These are phyloP conservation scores for Hypena proboscidalis DNA, from an alignment of 2,888 invertebrate genomes.

Conservation along the genomic window DNA sequence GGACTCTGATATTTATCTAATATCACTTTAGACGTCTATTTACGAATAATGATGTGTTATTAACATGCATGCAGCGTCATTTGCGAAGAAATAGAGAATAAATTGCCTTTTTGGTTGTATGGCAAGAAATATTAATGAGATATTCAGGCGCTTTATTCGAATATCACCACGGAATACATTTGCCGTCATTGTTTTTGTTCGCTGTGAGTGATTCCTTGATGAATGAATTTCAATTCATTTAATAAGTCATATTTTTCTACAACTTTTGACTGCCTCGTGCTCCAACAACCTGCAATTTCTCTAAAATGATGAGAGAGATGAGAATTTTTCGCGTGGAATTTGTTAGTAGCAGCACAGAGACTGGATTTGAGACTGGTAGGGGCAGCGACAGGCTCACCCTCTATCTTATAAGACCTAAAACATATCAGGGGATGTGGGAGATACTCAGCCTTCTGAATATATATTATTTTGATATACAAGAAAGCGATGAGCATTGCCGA, in stretches of 20 bases:
- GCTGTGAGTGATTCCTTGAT: neutral
- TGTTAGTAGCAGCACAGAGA: too few species aligned
- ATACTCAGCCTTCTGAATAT: too few species aligned
- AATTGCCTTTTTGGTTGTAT: slow-evolving; percentile 12
- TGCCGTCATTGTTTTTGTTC: neutral
- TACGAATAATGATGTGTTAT: slow-evolving; percentile 35
- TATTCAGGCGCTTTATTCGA: neutral
- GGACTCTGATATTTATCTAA: slow-evolving; percentile 42
- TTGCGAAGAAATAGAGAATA: slow-evolving; percentile 8
- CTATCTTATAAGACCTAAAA: too few species aligned
- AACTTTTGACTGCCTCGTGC: too few species aligned
- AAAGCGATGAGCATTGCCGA: neutral
- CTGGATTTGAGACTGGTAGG: too few species aligned
- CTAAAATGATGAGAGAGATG: too few species aligned
- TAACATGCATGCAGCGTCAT: slow-evolving; percentile 7
- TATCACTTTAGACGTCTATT: slow-evolving; percentile 41
- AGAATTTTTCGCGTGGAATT: too few species aligned
- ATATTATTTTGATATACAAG: slow-evolving; percentile 16
- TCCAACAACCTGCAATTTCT: too few species aligned
- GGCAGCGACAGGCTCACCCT: too few species aligned
- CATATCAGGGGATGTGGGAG: too few species aligned
- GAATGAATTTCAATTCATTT: neutral
- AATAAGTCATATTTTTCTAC: slow-evolving; percentile 6
- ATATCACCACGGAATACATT: neutral
- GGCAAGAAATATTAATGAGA: neutral